Evolutionary conservation across 2,888 invertebrate genomes (phyloP), one percentile per base, ranked within the genome.

Genomic region (Saturnia japonica): DNA sequence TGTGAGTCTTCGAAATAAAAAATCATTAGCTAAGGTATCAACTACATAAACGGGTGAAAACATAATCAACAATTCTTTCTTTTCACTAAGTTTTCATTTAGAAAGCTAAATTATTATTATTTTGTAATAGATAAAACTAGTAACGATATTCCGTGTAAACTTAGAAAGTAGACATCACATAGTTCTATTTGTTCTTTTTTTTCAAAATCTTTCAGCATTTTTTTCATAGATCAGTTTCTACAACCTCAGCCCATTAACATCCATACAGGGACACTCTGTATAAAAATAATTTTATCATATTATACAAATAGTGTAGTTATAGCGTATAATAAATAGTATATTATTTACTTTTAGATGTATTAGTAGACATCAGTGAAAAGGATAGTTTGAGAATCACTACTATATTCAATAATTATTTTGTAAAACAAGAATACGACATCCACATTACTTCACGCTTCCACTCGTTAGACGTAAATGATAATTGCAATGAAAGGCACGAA

Each of bases 401-500:
- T 34, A 34, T 16, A 28, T 28, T 28, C 62, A 34, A 34, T 16
- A 34, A 34, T 62, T 62, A 34, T 62, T 16, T 62, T 28, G 28
- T 34, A 34, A 16, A 62, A 62, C 25, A 62, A 34, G 16, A 62
- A 28, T 2, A 16, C 34, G 25, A 19, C 12, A 62, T 34, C 34
- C 19, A 34, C 16, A 62, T 62, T 34, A 62, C 34, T 62, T 62
- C 71, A 69, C 67, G 62, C 68, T 68, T 69, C 66, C 60, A 67
- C 67, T 57, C 68, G 60, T 70, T 68, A 71, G 73, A 72, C 73
- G 71, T 72, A 72, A 75, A 76, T 72, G 70, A 73, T 74, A 75
- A 75, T 76, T 74, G 75, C 72, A 73, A 72, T 72, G 73, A 75
- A 71, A 71, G 74, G 67, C 70, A 70, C 71, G 70, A 62, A 69